Evolutionary conservation across 1,140 invertebrate genomes (phyloP).

Genomic region (Schlechtendalia chinensis): DNA sequence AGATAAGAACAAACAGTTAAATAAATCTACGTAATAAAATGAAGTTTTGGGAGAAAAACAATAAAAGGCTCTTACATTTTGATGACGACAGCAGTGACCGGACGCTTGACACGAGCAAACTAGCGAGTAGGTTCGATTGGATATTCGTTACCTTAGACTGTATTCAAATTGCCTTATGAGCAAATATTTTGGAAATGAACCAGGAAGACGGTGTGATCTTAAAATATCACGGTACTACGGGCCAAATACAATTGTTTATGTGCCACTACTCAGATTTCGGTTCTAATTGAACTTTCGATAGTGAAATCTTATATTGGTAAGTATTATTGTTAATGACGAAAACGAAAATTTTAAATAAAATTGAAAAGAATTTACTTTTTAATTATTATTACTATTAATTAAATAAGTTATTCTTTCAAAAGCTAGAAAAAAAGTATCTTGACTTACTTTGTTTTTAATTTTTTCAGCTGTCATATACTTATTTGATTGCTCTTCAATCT

Average conservation of each 20-base stretch:
- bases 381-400: too few species aligned
- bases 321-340: neutral
- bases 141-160: slow-evolving; percentile 36
- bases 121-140: slow-evolving; percentile 7
- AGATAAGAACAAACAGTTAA: slow-evolving; percentile 2
- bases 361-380: too few species aligned
- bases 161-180: slow-evolving; percentile 22
- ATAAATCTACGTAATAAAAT: slow-evolving; percentile 2
- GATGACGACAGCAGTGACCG: slow-evolving; percentile 28
- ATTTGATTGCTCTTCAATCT: neutral
- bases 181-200: slow-evolving; percentile 46
- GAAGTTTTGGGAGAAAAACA: neutral
- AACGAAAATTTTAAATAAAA: too few species aligned
- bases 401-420: too few species aligned
- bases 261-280: slow-evolving; percentile 36
- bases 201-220: slow-evolving; percentile 41
- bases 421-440: too few species aligned
- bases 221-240: slow-evolving; percentile 23
- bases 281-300: neutral
- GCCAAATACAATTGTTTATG: slow-evolving; percentile 47
- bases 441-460: neutral
- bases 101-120: slow-evolving; percentile 28
- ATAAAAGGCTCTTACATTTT: slow-evolving; percentile 35
- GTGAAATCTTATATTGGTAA: neutral
- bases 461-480: neutral